Base-by-base conservation (phyloP, 1,140 invertebrate species). In the Drosophila athabasca region DNA sequence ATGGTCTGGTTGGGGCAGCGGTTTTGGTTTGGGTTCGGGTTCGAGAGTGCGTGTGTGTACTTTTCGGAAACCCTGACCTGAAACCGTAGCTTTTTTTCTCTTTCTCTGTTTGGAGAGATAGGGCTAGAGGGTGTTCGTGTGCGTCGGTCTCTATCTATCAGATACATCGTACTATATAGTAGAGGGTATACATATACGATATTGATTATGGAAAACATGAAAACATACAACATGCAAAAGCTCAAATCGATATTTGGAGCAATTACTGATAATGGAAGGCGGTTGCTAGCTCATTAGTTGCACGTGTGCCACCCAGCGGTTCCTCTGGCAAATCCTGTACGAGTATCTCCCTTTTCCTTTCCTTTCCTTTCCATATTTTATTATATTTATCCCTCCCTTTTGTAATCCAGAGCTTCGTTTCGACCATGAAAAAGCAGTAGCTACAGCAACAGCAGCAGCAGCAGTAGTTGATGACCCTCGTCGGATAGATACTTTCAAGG, bases 401-500 rank as follows among this genome's bases (percentile, higher is more conserved):
- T 17, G 22, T 57, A 57, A 57, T 44, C 43, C 31, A 57, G 24
- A 43, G 29, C 15, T 31, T 29, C 11, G 7, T 45, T 55, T 41
- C 62, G 71, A 75, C 71, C 71, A 65, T 76, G 72, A 76, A 68
- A 75, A 68, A 67, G 57, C 61, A 57, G 24, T 55, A 54, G n/a
- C 55, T 51, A 48, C 44, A 68, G 54, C 49, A 65, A 41, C 46
- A 65, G 62, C 49, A 49, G 24, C 65, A 66, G 50, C 44, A 31
- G 55, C 44, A 72, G 79, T 88, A 66, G 79, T 88, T 88, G 83
- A 88, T 88, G 84, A 88, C 83, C 79, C 83, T 88, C 83, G 73
- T 83, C 83, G 73, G 83, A 88, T 78, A 88, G 84, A 89, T 72
- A 64, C 65, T 73, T 76, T 89, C 83, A 88, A 88, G 83, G 83